Percentiles rank a stretch among this genome's conserved stretches.
These are phyloP conservation scores for Pteropus rufus DNA, from an alignment of 2,797 vertebrate species.

Conservation along the genomic window DNA sequence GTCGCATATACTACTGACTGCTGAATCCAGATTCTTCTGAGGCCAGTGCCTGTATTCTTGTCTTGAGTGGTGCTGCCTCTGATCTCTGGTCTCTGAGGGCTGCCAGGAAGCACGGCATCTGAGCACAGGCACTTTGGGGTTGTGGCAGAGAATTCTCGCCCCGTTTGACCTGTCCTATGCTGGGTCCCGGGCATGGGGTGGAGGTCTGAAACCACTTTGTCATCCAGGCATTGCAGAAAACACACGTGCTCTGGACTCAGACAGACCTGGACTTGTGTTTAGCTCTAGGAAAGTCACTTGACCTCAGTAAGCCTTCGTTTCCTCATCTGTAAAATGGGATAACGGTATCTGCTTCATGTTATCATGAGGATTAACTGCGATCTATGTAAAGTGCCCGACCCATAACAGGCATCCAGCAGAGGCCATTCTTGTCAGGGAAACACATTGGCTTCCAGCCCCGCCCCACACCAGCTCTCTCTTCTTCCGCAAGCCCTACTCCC, in stretches of 20 bases:
- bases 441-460: rapidly evolving
- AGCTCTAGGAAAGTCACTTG: not conserved
- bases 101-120: not conserved
- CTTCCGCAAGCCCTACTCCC: rapidly evolving
- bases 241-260: not conserved
- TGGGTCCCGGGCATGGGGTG: rapidly evolving
- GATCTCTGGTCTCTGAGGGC: not conserved
- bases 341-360: not conserved
- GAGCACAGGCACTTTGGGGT: no score
- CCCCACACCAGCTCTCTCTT: not conserved
- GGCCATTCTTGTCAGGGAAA: not conserved
- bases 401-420: not conserved
- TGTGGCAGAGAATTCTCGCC: not conserved
- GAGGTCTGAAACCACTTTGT: not conserved
- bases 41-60: not conserved
- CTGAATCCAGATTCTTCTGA: not conserved
- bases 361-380: not conserved
- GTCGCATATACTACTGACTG: rapidly evolving
- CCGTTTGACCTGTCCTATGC: not conserved
- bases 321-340: not conserved
- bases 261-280: not conserved
- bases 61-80: not conserved
- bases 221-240: not conserved
- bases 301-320: not conserved
- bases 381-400: not conserved